phyloP scores from a whole-genome alignment of 1,140 invertebrate genomes.

The Parasteatoda tepidariorum region DNA sequence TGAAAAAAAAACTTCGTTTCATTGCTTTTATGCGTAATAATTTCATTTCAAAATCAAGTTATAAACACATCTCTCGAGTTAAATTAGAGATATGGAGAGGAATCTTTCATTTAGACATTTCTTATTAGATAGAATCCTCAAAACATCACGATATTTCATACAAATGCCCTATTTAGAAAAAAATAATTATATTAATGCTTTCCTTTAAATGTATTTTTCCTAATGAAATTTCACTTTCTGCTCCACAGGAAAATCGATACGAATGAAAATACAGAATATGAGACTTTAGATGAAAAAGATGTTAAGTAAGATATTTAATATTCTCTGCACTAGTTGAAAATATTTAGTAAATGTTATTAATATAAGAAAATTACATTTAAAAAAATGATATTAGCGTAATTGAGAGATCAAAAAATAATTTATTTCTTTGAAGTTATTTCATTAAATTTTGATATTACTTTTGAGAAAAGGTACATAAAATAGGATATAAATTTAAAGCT shows the following conservation, averaged over 20 bases:
- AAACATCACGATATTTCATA: neutral
- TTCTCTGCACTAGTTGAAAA: too few species aligned
- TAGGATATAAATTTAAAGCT: too few species aligned
- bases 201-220: neutral
- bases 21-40: neutral
- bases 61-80: neutral
- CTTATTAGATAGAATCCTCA: neutral
- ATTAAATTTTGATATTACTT: too few species aligned
- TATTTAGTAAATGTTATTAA: too few species aligned
- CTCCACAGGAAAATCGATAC: neutral
- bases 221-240: neutral
- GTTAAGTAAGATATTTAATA: neutral
- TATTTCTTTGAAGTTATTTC: too few species aligned
- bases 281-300: conserved; percentile 8
- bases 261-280: conserved; percentile 19
- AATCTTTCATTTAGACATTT: neutral
- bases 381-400: too few species aligned
- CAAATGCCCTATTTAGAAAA: neutral
- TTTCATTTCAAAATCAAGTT: neutral
- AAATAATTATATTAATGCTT: neutral
- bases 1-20: neutral
- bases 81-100: neutral
- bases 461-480: too few species aligned
- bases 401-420: too few species aligned
- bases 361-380: too few species aligned